Conservation (phyloP, 2,113 vertebrate species). For the Cynoglossus semilaevis region DNA sequence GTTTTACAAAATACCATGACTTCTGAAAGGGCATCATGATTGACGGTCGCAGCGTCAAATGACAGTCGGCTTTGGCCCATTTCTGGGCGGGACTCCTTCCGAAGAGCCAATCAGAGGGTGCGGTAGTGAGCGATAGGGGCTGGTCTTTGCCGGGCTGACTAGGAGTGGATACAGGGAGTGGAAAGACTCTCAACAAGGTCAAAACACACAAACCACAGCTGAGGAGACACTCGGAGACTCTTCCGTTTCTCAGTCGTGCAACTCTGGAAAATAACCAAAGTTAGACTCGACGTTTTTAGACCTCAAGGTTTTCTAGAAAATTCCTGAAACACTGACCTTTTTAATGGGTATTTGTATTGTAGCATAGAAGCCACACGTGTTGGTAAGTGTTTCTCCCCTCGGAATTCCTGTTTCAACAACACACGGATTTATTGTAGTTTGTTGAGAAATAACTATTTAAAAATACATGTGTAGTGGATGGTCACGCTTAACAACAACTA, state of each 20-base stretch:
- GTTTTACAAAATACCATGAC: constrained; percentile 57
- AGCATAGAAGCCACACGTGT: no score
- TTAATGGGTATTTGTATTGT: no score
- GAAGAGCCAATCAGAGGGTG: constrained; percentile 43
- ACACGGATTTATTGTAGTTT: no score
- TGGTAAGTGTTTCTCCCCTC: no score
- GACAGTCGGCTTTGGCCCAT: rapidly evolving
- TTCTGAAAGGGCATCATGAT: constrained; percentile 66
- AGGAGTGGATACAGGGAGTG: constrained; percentile 24
- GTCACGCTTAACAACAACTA: no score
- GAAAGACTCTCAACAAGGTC: constrained; percentile 69
- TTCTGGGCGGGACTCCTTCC: constrained; percentile 5
- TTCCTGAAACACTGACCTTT: no score
- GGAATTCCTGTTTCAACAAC: no score
- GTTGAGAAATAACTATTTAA: no score
- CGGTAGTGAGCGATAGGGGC: constrained; percentile 9
- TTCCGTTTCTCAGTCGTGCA: neutral
- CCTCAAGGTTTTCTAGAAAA: neutral
- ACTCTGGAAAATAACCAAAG: neutral
- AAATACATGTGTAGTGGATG: no score
- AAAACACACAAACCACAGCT: constrained; percentile 53
- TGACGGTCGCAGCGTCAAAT: constrained; percentile 40
- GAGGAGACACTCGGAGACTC: neutral
- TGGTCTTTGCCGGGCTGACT: neutral
- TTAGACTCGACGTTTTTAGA: neutral